Base-by-base conservation (phyloP, 2,888 invertebrate genomes). In the Pasiphila rectangulata region DNA sequence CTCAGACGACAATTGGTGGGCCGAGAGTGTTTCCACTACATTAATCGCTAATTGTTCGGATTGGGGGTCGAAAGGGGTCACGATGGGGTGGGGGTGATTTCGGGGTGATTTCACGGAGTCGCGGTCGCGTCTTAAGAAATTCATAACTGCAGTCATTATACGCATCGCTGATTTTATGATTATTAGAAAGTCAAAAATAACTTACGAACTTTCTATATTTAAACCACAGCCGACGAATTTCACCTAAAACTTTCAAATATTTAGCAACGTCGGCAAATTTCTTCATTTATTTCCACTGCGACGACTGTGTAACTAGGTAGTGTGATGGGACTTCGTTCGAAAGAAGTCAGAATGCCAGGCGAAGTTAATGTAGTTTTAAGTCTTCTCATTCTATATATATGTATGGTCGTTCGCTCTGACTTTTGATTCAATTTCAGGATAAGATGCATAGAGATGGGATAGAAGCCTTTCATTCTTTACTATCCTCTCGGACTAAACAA, bases 81-180 rank as follows among this genome's bases (percentile, higher is more conserved):
- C 4, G 21, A 21, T 4, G 34, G 46, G 35, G 50, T 39, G 15
- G 39, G 46, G 45, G 51, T 48, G 34, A 24, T 37, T n/a, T 21
- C 36, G 40, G 36, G 38, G 32, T 39, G 23, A 53, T 49, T 53
- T 56, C 56, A 52, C 52, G 45, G 41, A 25, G 35, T 30, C 48
- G 39, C 37, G 51, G 20, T 39, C 56, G 57, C 52, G 49, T 55
- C 64, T 57, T 46, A 47, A 57, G 42, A 45, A 44, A 46, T 51
- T 54, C 42, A 47, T 51, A 64, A 68, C 63, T 56, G 51, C 42
- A 37, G 49, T 59, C 50, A 64, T 68, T 67, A 56, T 55, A 56
- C 53, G 63, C 60, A 41, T 38, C 50, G 50, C 16, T 45, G 37
- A 41, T 50, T 45, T 50, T 45, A 50, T 50, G 37, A 34, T 52